phyloP scores from a whole-genome alignment of 1,140 invertebrate genomes.

The Tetramorium alpestre region DNA sequence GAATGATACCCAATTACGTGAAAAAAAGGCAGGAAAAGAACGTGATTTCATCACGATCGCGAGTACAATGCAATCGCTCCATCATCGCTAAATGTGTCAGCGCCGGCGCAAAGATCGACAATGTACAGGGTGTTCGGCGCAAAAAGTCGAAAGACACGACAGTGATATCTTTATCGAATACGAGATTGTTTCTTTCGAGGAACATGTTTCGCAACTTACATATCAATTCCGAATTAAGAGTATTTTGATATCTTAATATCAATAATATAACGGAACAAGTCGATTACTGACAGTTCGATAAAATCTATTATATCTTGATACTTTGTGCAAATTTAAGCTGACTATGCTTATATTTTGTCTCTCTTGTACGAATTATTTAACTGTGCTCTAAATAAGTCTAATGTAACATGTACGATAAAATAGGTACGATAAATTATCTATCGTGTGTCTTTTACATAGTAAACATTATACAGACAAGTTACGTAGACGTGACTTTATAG shows the following conservation, averaged over 20 bases:
- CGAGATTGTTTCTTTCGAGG: neutral
- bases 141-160: slow-evolving; percentile 15
- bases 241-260: neutral
- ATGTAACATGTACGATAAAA: slow-evolving; percentile 6
- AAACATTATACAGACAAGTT: slow-evolving; percentile 25
- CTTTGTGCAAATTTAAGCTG: slow-evolving; percentile 2
- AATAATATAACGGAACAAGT: neutral
- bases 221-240: neutral
- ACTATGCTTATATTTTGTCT: neutral
- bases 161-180: slow-evolving; percentile 28
- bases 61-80: slow-evolving; percentile 56
- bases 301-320: slow-evolving; percentile 3
- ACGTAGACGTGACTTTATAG: slow-evolving; percentile 41
- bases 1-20: slow-evolving; percentile 60
- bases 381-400: slow-evolving; percentile 11
- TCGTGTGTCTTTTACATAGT: slow-evolving; percentile 6
- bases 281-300: slow-evolving; percentile 16
- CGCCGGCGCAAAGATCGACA: slow-evolving; percentile 41
- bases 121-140: slow-evolving; percentile 7
- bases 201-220: slow-evolving; percentile 19
- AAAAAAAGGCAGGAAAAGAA: slow-evolving; percentile 56
- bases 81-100: slow-evolving; percentile 56
- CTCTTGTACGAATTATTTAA: slow-evolving; percentile 13
- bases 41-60: slow-evolving; percentile 51
- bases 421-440: slow-evolving; percentile 24